Conservation (phyloP, 2,888 invertebrate genomes). For the Sepiola atlantica region DNA sequence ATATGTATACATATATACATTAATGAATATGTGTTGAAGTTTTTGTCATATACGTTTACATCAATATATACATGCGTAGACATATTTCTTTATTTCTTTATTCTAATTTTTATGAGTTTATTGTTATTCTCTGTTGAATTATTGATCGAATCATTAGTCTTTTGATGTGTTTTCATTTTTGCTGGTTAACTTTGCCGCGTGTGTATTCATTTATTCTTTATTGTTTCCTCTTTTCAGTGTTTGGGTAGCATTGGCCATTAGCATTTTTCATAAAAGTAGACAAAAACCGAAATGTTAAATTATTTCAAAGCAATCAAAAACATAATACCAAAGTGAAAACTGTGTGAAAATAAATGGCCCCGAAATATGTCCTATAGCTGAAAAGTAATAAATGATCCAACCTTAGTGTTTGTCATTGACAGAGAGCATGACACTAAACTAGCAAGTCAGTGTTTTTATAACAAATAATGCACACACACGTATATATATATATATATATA, state of each 20-base stretch:
- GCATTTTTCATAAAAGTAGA: slow-evolving; percentile 23
- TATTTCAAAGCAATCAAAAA: not conserved
- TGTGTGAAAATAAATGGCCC: not conserved
- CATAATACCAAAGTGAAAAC: no score
- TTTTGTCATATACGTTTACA: not conserved
- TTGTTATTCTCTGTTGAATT: not conserved
- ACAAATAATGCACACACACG: not conserved
- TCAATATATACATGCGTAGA: not conserved
- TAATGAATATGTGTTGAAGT: no score
- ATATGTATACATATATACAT: not conserved
- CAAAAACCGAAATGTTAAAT: not conserved
- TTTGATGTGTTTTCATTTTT: not conserved
- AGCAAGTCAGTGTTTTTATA: not conserved
- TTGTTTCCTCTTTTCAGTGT: not conserved
- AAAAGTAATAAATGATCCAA: not conserved
- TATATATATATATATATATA: no score
- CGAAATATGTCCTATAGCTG: not conserved
- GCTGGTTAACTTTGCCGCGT: not conserved
- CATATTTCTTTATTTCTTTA: not conserved
- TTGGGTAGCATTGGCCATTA: not conserved
- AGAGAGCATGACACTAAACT: not conserved
- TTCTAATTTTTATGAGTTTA: not conserved
- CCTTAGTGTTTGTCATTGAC: not conserved
- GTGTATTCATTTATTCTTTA: not conserved
- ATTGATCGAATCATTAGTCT: not conserved